Base-by-base conservation (phyloP, 2,797 vertebrate genomes). In the Myotis daubentonii region DNA sequence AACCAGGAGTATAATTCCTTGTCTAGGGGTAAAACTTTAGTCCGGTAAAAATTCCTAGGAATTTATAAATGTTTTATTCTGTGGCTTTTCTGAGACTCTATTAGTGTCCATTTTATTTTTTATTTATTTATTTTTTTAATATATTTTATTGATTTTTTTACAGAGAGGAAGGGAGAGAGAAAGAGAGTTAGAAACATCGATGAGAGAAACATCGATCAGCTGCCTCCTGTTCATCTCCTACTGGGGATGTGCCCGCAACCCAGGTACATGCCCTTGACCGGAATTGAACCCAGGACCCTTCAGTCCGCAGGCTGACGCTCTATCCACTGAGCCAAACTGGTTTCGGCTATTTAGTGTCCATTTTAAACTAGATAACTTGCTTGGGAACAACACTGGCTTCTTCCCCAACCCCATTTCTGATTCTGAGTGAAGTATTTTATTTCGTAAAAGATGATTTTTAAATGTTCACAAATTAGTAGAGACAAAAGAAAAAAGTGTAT, bases 361-460 rank as follows among this genome's bases (percentile, higher is more conserved):
- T 79, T 87, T 93, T 71, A 80, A 92, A 76, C 84, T 30, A 15
- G 3, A 36, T 94, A 12, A 57, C 53, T 25, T 36, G 13, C 74
- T 92, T 76, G 79, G 74, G 68, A 89, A 78, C 30, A 74, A 88
- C 93, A 68, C 53, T 55, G 47, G 20, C 8, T 17, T 38, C 22
- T 9, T 3, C 10, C 13, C 25, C 3, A 5, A 8, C 10, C n/a
- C 8, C 62, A 12, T 91, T 57, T 92, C 66, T 87, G 0, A 36
- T 87, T 96, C 71, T 44, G 33, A n/a, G 11, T 62, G 15, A 95
- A 70, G 28, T 62, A 60, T 55, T 86, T 81, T 78, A 60, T 89
- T 75, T 83, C 62, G 28, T 62, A 84, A 89, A 60, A 13, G 51
- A 38, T 44, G 5, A 41, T 30, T 96, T 95, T 84, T 65, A 91